Conservation (phyloP, 2,797 vertebrate genomes). For the Malurus leucopterus region DNA sequence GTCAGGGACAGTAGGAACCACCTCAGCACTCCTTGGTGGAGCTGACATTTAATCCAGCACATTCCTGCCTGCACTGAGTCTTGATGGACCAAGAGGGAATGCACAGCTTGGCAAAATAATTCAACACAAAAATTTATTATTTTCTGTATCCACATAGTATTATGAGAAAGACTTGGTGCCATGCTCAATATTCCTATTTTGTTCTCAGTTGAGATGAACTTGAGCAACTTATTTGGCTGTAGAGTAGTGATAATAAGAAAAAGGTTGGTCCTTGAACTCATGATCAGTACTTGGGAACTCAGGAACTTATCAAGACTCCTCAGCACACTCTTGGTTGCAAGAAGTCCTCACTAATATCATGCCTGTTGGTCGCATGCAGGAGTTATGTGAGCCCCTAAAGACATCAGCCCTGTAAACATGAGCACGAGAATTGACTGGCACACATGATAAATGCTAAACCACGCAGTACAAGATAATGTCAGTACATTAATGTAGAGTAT, state of each 20-base stretch:
- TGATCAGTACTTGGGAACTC: not conserved
- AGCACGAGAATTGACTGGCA: not conserved
- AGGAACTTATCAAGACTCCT: not conserved
- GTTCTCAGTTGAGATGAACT: not conserved
- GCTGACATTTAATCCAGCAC: not conserved
- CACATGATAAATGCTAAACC: not conserved
- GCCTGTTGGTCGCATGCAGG: rapidly evolving
- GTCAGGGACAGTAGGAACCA: not conserved
- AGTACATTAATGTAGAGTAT: no score
- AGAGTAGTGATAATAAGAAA: not conserved
- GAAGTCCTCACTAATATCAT: not conserved
- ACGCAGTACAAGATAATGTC: not conserved
- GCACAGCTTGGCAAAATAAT: not conserved
- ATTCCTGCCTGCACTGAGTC: not conserved
- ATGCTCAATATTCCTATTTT: not conserved
- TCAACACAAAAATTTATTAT: not conserved
- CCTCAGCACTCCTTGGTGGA: not conserved
- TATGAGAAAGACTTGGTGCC: not conserved
- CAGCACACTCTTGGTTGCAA: not conserved
- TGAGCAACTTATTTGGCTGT: not conserved
- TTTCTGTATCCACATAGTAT: not conserved
- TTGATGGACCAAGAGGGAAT: not conserved
- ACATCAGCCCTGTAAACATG: not conserved
- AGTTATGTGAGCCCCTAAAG: not conserved
- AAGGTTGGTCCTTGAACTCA: not conserved